phyloP scores from a whole-genome alignment of 2,888 invertebrate species.

The Chelonus formosanus region DNA sequence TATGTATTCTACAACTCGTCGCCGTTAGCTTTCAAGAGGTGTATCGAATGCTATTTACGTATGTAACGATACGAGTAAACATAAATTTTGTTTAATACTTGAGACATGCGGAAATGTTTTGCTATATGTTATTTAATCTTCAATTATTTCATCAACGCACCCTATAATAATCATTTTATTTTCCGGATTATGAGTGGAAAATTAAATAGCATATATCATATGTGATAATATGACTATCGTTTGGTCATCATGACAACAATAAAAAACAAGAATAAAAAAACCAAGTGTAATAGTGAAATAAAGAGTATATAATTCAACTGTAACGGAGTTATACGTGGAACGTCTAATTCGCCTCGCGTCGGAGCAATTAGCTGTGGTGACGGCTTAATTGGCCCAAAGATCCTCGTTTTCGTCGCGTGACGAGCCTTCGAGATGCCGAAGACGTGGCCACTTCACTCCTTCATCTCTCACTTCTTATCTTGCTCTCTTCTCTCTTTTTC shows the following conservation, averaged over 20 bases:
- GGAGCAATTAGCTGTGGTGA: conserved; percentile 54
- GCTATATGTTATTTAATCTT: conserved; percentile 2
- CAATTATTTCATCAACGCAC: conserved; percentile 7
- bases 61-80: conserved; percentile 21
- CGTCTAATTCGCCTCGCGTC: conserved; percentile 40
- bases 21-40: conserved; percentile 19
- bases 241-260: not conserved
- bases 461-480: not conserved
- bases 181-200: not conserved
- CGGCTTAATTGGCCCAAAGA: conserved; percentile 54
- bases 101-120: conserved; percentile 14
- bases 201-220: not conserved
- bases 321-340: conserved; percentile 37
- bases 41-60: conserved; percentile 21
- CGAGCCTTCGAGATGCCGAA: conserved; percentile 35
- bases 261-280: not conserved
- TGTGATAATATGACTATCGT: not conserved
- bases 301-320: conserved; percentile 32
- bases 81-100: conserved; percentile 13
- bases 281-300: conserved; percentile 8
- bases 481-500: conserved; percentile 1
- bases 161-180: not conserved
- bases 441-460: conserved; percentile 6
- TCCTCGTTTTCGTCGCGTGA: conserved; percentile 56
- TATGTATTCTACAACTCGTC: not conserved